Evolutionary conservation across 2,888 invertebrate genomes (phyloP), one percentile per base, ranked within the genome.

Genomic region (Molanna angustata): DNA sequence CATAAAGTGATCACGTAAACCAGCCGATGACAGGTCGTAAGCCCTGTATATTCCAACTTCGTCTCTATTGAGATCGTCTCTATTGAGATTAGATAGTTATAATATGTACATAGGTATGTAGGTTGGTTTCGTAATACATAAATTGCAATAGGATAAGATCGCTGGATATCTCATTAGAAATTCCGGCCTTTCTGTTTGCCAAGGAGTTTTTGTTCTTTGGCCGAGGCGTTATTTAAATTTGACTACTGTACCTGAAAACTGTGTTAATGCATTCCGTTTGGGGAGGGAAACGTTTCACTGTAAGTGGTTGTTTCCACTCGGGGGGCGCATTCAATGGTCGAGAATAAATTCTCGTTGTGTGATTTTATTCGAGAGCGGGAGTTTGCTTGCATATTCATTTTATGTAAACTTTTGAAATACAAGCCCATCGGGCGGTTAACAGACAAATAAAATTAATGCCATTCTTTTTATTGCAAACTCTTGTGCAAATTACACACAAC

Each of bases 191-290:
- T 16, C 32, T 50, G 20, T 43, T 22, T 50, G 50, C 50, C 50
- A 50, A 50, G 43, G 27, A 43, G 37, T 43, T 50, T 52, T 52
- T 52, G 52, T 46, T 41, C 46, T 46, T 40, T 22, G 33, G 14
- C 33, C 21, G 42, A 46, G 40, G 20, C 31, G 21, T 52, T 52
- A 52, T 52, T 52, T 40, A 42, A 52, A 52, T 52, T 52, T 52
- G 52, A 33, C 46, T 39, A 45, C 40, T 39, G 11, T 41, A 46
- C 46, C 46, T 40, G 40, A 46, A 52, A 52, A 52, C 41, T 46
- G 50, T 50, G 50, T 39, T 50, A 50, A 50, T 50, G 50, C 44
- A 49, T 49, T 49, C 49, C 19, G 49, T 20, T 40, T 31, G 40
- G 31, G 27, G 40, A 17, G 16, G 40, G 32, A 37, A 48, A 48